These are phyloP conservation scores for Lepidurus packardi DNA, from an alignment of 1,140 invertebrate species.

Conservation along the genomic window DNA sequence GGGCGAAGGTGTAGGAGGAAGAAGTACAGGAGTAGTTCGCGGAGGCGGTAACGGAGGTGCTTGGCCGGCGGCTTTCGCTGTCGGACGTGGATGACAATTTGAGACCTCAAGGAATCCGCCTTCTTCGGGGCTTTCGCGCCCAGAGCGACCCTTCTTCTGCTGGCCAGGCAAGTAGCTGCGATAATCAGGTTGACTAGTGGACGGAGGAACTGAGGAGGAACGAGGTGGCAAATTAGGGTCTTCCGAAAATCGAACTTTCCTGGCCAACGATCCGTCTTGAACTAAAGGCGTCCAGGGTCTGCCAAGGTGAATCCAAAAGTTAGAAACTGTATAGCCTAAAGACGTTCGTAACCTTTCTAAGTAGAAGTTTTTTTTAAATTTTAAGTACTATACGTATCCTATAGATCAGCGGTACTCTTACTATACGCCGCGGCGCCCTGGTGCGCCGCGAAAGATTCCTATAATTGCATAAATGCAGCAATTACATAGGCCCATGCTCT, in stretches of 20 bases:
- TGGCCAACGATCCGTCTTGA: not conserved
- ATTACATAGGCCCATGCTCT: too few species aligned
- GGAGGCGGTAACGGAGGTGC: not conserved
- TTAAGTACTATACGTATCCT: too few species aligned
- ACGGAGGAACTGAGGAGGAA: not conserved
- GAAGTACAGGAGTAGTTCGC: not conserved
- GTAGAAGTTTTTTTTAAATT: too few species aligned
- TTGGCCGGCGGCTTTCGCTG: not conserved
- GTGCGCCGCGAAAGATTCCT: too few species aligned
- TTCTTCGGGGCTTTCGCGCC: constrained; percentile 34
- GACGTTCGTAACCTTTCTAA: not conserved
- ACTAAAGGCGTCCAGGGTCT: not conserved
- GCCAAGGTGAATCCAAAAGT: not conserved
- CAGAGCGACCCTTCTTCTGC: not conserved
- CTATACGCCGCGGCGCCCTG: too few species aligned
- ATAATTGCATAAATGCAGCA: too few species aligned
- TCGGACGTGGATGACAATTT: not conserved
- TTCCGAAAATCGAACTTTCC: not conserved
- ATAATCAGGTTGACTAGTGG: constrained; percentile 13
- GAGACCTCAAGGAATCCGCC: constrained; percentile 31
- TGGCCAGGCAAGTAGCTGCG: constrained; percentile 8
- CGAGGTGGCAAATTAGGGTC: not conserved
- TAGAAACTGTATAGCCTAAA: not conserved
- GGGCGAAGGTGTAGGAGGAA: not conserved
- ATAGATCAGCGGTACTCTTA: too few species aligned